phyloP scores from a whole-genome alignment of 2,888 invertebrate species.

The Tolmerus cingulatus region DNA sequence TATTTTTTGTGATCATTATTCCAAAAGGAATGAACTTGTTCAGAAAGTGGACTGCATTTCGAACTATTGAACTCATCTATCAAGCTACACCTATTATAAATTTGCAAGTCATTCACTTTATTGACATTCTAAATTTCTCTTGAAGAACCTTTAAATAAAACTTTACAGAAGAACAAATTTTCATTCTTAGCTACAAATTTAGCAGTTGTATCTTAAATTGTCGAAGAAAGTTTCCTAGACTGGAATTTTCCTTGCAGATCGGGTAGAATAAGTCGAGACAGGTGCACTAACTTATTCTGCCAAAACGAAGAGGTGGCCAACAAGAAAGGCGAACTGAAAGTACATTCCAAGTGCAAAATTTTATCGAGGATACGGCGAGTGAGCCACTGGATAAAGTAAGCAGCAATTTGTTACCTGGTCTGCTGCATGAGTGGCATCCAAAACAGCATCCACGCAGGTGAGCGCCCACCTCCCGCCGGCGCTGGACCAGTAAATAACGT shows the following conservation, averaged over 20 bases:
- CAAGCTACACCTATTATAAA: no score
- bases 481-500: conserved; percentile 20
- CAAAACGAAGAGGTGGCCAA: not conserved
- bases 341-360: not conserved
- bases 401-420: not conserved
- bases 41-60: no score
- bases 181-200: not conserved
- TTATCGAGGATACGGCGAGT: not conserved
- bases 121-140: no score
- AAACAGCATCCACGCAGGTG: not conserved
- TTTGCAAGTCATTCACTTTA: no score
- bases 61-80: no score
- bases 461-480: not conserved
- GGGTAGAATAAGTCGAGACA: not conserved
- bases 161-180: not conserved
- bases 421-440: not conserved
- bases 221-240: not conserved
- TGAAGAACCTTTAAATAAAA: not conserved
- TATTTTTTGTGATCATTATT: no score
- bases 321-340: not conserved
- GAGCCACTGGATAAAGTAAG: not conserved
- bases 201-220: not conserved
- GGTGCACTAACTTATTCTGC: not conserved
- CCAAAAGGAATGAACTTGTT: no score
- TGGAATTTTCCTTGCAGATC: not conserved